Conservation (phyloP, 2,888 invertebrate genomes). For the Rhodophaea formosa region DNA sequence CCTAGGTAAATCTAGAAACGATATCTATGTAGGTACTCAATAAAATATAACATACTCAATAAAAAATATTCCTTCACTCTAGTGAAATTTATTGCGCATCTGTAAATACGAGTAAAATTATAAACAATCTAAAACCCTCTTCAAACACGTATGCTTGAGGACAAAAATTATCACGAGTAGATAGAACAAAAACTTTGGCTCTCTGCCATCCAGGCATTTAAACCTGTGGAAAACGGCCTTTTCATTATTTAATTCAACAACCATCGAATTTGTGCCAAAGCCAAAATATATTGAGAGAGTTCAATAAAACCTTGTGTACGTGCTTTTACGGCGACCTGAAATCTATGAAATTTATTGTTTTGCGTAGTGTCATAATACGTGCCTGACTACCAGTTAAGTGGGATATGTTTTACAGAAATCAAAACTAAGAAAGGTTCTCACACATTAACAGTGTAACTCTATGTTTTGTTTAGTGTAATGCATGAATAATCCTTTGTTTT, state of each 20-base stretch:
- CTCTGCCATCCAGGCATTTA: constrained; percentile 62
- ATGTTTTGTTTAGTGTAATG: too few species aligned
- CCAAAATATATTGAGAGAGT: constrained; percentile 60
- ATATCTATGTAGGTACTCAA: too few species aligned
- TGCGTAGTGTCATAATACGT: constrained; percentile 17
- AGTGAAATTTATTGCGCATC: too few species aligned
- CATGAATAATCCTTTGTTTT: too few species aligned
- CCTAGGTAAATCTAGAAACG: too few species aligned
- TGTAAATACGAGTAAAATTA: too few species aligned
- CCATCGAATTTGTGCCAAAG: constrained; percentile 64
- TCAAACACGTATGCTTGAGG: constrained; percentile 27
- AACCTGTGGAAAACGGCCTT: constrained; percentile 67
- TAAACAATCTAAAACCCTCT: not conserved
- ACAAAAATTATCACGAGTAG: constrained; percentile 24
- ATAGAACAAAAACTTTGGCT: constrained; percentile 54
- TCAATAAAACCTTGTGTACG: constrained; percentile 41
- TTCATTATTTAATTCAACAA: constrained; percentile 76
- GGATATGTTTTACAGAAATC: too few species aligned
- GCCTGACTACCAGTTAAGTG: not conserved
- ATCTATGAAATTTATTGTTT: constrained; percentile 24
- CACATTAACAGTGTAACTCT: too few species aligned
- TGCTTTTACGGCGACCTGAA: constrained; percentile 23
- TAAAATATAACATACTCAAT: too few species aligned
- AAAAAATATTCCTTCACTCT: too few species aligned
- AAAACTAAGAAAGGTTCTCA: too few species aligned